Base-by-base conservation (phyloP, 1,140 invertebrate genomes). In the Caenorhabditis latens region DNA sequence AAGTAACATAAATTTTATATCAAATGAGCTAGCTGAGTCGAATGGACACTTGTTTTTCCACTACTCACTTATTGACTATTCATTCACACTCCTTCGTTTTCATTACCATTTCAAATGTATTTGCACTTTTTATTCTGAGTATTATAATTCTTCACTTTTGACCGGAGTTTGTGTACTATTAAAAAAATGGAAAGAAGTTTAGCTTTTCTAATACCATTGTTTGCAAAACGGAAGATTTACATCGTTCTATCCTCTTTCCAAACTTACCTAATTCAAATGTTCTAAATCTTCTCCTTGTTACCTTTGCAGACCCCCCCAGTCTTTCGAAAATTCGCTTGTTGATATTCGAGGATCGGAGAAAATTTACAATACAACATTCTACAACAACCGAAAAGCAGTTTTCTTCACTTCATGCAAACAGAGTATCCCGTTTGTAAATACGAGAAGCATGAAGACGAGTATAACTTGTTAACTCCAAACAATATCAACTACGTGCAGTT, bases 371-470 rank as follows among this genome's bases (percentile, higher is more conserved):
- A 50, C 43, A 79, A 50, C 46, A 79, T 0, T 53, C n/a, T n/a
- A n/a, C n/a, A n/a, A n/a, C 46, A n/a, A 24, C 40, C 7, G 24
- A 79, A 79, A 79, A 19, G 71, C 71, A 79, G 71, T 79, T 79
- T 79, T 79, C 46, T 79, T 79, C 71, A 79, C 46, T 79, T 79
- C 71, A 79, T 79, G 71, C 71, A 79, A 79, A 79, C 71, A 79
- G 42, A 46, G 71, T 79, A 79, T 79, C 46, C 71, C 71, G 71
- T 50, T 79, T 79, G 71, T 50, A 79, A 79, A 79, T 50, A 79
- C 42, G 9, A 71, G 19, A 50, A 79, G 46, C 71, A 50, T 79
- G 46, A 50, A 79, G 71, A 79, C 71, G 71, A 79, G 71, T 79
- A 50, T 50, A 79, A 79, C 71, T 79, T 79, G 71, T 79, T 79